Percentiles rank a stretch among this genome's conserved stretches.
Conservation (phyloP, 2,797 vertebrate species). For the Nannoperca australis region DNA sequence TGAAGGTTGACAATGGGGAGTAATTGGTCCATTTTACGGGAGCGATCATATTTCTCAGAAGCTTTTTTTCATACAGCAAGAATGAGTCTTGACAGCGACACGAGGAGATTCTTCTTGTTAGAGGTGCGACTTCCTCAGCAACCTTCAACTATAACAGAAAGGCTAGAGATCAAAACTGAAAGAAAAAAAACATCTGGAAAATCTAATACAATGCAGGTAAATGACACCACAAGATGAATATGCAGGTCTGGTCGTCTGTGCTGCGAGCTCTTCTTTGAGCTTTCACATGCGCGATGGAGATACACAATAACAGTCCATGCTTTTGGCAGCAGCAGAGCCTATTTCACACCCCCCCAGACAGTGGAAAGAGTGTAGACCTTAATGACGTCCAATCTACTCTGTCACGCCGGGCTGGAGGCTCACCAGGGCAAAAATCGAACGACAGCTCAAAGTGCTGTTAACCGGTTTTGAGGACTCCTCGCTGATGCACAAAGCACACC, state of each 20-base stretch:
- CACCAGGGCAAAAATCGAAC: conserved; percentile 81
- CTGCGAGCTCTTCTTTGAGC: conserved; percentile 51
- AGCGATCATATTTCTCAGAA: conserved; percentile 95
- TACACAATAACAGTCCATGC: conserved; percentile 67
- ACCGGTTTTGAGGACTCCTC: conserved; percentile 74
- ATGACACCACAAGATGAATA: conserved; percentile 65
- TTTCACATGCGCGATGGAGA: conserved; percentile 69
- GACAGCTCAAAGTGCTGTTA: conserved; percentile 81
- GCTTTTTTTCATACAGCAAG: conserved; percentile 88
- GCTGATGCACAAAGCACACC: conserved; percentile 71
- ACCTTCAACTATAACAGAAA: conserved; percentile 54
- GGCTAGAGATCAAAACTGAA: conserved; percentile 26
- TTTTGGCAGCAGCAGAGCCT: conserved; percentile 76
- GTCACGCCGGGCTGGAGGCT: conserved; percentile 81
- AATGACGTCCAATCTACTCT: conserved; percentile 86
- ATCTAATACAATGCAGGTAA: conserved; percentile 51
- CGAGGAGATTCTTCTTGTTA: conserved; percentile 82
- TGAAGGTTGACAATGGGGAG: conserved; percentile 98
- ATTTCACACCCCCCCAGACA: conserved; percentile 74
- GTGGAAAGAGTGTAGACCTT: conserved; percentile 75
- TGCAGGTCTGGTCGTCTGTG: conserved; percentile 42
- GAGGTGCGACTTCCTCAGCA: conserved; percentile 46
- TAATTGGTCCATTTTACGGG: conserved; percentile 98
- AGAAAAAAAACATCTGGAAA: conserved; percentile 54
- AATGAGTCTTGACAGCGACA: conserved; percentile 91